phyloP scores from a whole-genome alignment of 2,888 invertebrate species.

The Nomada hirtipes region DNA sequence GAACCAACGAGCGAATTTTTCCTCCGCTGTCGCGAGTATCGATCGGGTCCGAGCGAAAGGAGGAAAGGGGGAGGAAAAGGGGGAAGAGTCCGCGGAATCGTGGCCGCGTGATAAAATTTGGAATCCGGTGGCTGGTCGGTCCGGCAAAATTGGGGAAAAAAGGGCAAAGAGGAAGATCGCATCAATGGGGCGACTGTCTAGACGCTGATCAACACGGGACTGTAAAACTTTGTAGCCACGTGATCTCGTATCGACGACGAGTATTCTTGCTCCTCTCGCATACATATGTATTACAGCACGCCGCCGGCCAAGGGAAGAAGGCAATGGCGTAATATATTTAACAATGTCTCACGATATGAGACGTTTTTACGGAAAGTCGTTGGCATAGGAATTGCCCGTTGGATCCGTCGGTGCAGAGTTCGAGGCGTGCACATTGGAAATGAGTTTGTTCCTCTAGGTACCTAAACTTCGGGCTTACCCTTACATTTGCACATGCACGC shows the following conservation, averaged over 20 bases:
- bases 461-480: constrained; percentile 46
- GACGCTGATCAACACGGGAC: constrained; percentile 69
- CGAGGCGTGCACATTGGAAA: constrained; percentile 69
- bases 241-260: constrained; percentile 66
- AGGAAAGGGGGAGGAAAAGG: too few species aligned
- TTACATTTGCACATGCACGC: constrained; percentile 15
- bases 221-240: constrained; percentile 70
- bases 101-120: constrained; percentile 17
- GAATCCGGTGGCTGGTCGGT: neutral
- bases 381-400: constrained; percentile 82
- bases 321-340: constrained; percentile 75
- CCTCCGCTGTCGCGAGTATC: neutral
- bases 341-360: constrained; percentile 76
- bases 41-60: constrained; percentile 4
- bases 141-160: neutral
- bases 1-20: constrained; percentile 1
- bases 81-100: neutral
- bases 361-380: constrained; percentile 82
- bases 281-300: constrained; percentile 69
- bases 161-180: constrained; percentile 14
- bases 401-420: constrained; percentile 46
- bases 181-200: constrained; percentile 57
- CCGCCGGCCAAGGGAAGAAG: constrained; percentile 49
- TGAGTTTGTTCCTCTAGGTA: constrained; percentile 70
- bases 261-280: constrained; percentile 46